Base-by-base conservation (phyloP, 2,888 invertebrate species). In the Plusia festucae region DNA sequence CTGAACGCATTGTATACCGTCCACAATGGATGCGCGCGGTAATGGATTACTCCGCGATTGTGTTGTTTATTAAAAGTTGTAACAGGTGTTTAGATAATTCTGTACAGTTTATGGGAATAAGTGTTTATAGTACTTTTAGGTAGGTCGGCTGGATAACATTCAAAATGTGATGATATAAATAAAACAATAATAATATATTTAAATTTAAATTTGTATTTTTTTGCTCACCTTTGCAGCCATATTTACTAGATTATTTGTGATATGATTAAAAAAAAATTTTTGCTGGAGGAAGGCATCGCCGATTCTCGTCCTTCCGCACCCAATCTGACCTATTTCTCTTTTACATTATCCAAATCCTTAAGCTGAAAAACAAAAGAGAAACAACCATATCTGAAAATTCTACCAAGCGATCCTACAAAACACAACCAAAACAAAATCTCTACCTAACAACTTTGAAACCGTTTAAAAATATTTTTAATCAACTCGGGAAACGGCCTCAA, bases 21-120 rank as follows among this genome's bases (percentile, higher is more conserved):
- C 69, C 83, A 85, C 83, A 85, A 85, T 83, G 63, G 67, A 63
- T 64, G 53, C 73, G 63, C 68, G 51, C 68, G 62, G 73, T 84
- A 84, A 85, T 85, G 85, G 84, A 85, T 85, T 85, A 85, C 82
- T 81, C 72, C 30, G 73, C 53, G 67, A 77, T 73, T 73, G 72
- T 73, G 57, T 77, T 77, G 73, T 77, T 73, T 74, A 74, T 74
- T 68, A 68, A 73, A 62, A 73, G 73, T 77, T 62, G 59, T 40
- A 18, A 64, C 63, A 58, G 73, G 61, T 52, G 61, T 60, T 72
- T 52, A 54, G 51, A 70, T 65, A 51, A 53, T 54, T 34, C 57
- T 52, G 0, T n/a, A 0, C 3, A 24, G 16, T 56, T 58, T 51
- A 15, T 27, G 11, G 22, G 18, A 2, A 6, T 40, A n/a, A 40